phyloP scores from a whole-genome alignment of 1,140 invertebrate species.

The Lineus longissimus region DNA sequence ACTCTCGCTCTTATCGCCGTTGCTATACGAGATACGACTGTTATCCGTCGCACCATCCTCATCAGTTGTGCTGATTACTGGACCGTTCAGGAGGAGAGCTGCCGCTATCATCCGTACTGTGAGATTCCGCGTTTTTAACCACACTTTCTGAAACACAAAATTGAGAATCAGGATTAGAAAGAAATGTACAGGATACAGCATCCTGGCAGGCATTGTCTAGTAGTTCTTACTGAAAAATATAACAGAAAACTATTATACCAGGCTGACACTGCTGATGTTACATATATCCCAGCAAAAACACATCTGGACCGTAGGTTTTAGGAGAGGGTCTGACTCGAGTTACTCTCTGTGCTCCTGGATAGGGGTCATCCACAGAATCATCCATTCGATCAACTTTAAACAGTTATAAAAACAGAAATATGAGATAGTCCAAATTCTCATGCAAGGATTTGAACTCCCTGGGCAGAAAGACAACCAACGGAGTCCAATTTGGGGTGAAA shows the following conservation, averaged over 20 bases:
- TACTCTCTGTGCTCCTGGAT: too few relatives aligned
- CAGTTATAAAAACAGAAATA: too few relatives aligned
- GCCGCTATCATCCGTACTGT: slow-evolving; percentile 39
- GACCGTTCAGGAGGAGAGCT: slow-evolving; percentile 29
- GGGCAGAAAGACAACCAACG: not conserved
- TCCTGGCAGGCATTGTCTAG: not conserved
- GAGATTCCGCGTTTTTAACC: slow-evolving; percentile 41
- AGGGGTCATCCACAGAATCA: too few relatives aligned
- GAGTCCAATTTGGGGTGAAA: too few relatives aligned
- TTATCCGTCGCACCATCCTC: not conserved
- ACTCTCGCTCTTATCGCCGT: slow-evolving; percentile 3
- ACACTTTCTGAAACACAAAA: slow-evolving; percentile 34
- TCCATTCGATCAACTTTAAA: too few relatives aligned
- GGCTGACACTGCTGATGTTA: not conserved
- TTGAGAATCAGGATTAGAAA: slow-evolving; percentile 8
- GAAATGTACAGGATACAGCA: not conserved
- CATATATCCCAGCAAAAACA: not conserved
- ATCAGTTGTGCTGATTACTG: slow-evolving; percentile 11
- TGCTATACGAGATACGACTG: not conserved
- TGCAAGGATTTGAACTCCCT: not conserved
- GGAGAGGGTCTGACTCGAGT: too few relatives aligned
- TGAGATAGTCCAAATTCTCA: too few relatives aligned
- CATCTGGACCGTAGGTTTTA: not conserved
- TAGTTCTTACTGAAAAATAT: not conserved
- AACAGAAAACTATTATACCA: not conserved